Conservation (phyloP, 2,888 invertebrate species). For the Eristalinus aeneus region DNA sequence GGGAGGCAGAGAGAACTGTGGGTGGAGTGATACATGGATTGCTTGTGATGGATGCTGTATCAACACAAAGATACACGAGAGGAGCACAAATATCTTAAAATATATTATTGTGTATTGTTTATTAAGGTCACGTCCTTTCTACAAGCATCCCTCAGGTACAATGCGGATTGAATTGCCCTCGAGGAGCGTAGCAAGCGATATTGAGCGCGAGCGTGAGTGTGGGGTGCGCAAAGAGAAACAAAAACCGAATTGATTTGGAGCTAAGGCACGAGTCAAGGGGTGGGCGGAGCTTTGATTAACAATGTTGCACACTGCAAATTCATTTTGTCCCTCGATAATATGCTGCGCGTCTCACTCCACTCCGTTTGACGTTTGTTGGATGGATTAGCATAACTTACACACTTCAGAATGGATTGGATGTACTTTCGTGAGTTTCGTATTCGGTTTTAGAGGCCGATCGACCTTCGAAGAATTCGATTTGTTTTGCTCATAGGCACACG, state of each 20-base stretch:
- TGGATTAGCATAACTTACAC: not conserved
- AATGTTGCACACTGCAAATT: slow-evolving; percentile 40
- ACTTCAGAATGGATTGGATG: not conserved
- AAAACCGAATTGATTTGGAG: slow-evolving; percentile 5
- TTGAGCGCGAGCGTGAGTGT: slow-evolving; percentile 8
- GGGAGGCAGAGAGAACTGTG: not conserved
- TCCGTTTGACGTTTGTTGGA: not conserved
- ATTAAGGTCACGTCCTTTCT: slow-evolving; percentile 67
- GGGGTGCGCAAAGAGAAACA: not conserved
- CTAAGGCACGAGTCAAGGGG: not conserved
- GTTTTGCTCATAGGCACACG: not conserved
- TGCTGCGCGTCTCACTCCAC: not conserved
- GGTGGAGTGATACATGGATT: slow-evolving; percentile 21
- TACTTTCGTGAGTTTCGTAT: not conserved
- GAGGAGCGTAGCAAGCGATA: slow-evolving; percentile 22
- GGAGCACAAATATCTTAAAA: slow-evolving; percentile 39
- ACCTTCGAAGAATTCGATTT: not conserved
- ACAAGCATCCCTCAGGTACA: slow-evolving; percentile 60
- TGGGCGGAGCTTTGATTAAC: slow-evolving; percentile 25
- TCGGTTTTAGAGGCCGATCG: not conserved
- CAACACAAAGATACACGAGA: slow-evolving; percentile 17
- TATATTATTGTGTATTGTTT: slow-evolving; percentile 60
- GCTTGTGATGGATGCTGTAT: slow-evolving; percentile 46
- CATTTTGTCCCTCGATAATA: slow-evolving; percentile 1
- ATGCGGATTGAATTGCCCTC: slow-evolving; percentile 54